These are phyloP conservation scores for Cantharis rustica DNA, from an alignment of 2,888 invertebrate genomes.

Conservation along the genomic window DNA sequence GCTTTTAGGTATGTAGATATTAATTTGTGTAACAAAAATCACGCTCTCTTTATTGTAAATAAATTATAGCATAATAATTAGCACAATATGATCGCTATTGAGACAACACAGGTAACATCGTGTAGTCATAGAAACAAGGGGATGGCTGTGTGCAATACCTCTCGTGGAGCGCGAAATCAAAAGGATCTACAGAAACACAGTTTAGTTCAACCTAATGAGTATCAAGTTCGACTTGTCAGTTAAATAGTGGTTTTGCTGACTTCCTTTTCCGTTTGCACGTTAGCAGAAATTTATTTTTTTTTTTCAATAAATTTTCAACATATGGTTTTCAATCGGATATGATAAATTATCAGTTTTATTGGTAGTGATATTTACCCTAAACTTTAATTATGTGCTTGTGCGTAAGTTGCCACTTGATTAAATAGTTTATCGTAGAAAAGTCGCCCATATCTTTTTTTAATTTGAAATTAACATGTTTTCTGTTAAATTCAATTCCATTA, in stretches of 20 bases:
- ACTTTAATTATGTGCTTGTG: slow-evolving; percentile 6
- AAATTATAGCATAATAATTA: background rate
- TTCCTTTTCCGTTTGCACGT: background rate
- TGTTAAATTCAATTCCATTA: background rate
- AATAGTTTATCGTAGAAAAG: background rate
- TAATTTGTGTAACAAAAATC: background rate
- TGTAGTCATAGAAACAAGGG: slow-evolving; percentile 45
- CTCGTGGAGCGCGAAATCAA: slow-evolving; percentile 39
- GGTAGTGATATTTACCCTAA: background rate
- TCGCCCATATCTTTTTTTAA: background rate
- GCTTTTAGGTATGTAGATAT: background rate
- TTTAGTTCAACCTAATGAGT: slow-evolving; percentile 25
- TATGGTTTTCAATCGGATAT: slow-evolving; percentile 1
- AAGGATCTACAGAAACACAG: slow-evolving; percentile 32
- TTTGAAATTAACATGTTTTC: background rate
- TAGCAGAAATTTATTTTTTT: background rate
- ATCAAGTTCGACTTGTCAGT: slow-evolving; percentile 17
- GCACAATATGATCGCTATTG: slow-evolving; percentile 15
- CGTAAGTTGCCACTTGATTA: background rate
- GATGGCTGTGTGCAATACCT: slow-evolving; percentile 30
- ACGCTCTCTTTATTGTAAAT: background rate
- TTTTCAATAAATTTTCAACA: background rate
- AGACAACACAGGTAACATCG: slow-evolving; percentile 25
- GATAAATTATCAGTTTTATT: slow-evolving; percentile 5
- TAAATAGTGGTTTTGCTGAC: background rate